These are phyloP conservation scores for Acrocephalus kingi DNA, from an alignment of 2,113 vertebrate species.

Conservation along the genomic window DNA sequence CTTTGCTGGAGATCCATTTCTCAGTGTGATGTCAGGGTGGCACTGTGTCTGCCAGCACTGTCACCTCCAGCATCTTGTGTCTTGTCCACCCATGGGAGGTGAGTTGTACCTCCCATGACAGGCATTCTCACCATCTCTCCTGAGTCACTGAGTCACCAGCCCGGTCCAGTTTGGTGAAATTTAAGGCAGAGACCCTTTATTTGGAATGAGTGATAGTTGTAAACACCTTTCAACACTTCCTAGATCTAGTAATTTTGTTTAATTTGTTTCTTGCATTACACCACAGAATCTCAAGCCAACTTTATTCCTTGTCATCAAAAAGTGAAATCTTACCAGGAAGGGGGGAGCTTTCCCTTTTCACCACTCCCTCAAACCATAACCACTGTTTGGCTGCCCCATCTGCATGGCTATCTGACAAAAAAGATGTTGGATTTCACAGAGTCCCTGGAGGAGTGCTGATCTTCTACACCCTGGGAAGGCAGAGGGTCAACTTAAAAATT, in stretches of 20 bases:
- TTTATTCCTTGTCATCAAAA: background rate
- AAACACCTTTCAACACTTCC: background rate
- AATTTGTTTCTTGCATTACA: background rate
- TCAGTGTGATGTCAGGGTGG: background rate
- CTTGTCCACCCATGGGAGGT: background rate
- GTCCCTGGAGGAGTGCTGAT: background rate
- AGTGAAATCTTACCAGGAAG: background rate
- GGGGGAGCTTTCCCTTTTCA: background rate
- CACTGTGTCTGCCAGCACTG: background rate
- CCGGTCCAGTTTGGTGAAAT: rapidly evolving
- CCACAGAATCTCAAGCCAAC: background rate
- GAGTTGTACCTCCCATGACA: background rate
- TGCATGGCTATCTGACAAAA: background rate
- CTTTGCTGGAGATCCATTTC: background rate
- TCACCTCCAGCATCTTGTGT: background rate
- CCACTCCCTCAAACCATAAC: background rate
- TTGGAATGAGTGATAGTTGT: background rate
- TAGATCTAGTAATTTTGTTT: background rate
- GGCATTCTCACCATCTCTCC: background rate
- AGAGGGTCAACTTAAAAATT: background rate
- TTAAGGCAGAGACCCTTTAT: background rate
- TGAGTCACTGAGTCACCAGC: background rate
- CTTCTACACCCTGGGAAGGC: background rate
- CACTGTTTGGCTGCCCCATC: rapidly evolving
- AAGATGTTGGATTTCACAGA: background rate